phyloP scores from a whole-genome alignment of 1,140 invertebrate genomes.

The Phymastichus coffea region DNA sequence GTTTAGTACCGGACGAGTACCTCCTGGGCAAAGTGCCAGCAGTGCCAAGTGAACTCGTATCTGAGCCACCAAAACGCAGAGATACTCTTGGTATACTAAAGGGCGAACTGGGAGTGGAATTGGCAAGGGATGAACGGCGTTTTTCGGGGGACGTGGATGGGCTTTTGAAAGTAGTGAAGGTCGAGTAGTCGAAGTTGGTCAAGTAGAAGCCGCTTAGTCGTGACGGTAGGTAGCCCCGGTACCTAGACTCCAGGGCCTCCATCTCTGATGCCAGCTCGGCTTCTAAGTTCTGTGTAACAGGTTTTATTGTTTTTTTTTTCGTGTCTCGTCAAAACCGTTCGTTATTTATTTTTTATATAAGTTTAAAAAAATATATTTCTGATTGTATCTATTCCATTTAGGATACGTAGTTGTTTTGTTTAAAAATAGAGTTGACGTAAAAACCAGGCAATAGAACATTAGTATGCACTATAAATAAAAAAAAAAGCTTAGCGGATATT shows the following conservation, averaged over 20 bases:
- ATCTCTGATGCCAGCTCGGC: slow-evolving; percentile 49
- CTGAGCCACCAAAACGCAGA: slow-evolving; percentile 42
- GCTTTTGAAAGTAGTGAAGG: slow-evolving; percentile 33
- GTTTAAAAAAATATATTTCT: not conserved
- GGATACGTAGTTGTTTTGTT: not conserved
- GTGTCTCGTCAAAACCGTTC: not conserved
- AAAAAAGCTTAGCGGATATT: no score
- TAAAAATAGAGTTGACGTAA: no score
- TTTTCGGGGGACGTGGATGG: not conserved
- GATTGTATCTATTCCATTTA: not conserved
- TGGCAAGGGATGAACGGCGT: not conserved
- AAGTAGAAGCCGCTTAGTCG: slow-evolving; percentile 48
- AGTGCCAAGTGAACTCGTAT: slow-evolving; percentile 40
- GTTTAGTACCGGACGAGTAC: slow-evolving; percentile 32
- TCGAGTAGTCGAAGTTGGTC: slow-evolving; percentile 34
- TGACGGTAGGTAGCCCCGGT: slow-evolving; percentile 49
- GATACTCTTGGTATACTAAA: slow-evolving; percentile 51
- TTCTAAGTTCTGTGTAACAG: slow-evolving; percentile 53
- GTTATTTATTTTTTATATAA: not conserved
- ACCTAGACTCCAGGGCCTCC: slow-evolving; percentile 51
- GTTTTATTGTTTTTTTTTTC: not conserved
- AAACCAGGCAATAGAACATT: no score
- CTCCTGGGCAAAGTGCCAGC: slow-evolving; percentile 44
- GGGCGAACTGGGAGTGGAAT: slow-evolving; percentile 44
- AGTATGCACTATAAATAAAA: no score